Base-by-base conservation (phyloP, 2,888 invertebrate species). In the Melanotus villosus region DNA sequence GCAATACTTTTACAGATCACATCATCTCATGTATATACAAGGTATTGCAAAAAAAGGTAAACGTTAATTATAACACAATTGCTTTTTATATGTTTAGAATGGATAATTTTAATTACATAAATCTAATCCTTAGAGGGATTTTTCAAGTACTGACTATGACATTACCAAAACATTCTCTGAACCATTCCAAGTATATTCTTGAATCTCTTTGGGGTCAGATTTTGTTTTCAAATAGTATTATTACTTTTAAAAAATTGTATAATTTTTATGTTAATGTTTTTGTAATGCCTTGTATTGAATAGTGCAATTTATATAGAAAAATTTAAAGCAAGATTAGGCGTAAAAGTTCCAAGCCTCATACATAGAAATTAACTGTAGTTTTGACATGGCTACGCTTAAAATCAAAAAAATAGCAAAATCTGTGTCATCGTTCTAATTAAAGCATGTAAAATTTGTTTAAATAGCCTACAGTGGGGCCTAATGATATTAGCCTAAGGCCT, bases 261-360 rank as follows among this genome's bases (percentile, higher is more conserved):
- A 5, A 18, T 41, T 41, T 14, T 1, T 18, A 7, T 16, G 16
- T 12, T 19, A 14, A 2, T 4, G 2, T 52, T 23, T 32, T 52
- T 52, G 52, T 32, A 18, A 32, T 34, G 36, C 56, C 38, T 56
- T 56, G 56, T 38, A 34, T 5, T 16, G 2, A 38, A 16, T 56
- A 56, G 56, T 56, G 56, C 56, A 56, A 52, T 52, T 52, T 9
- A 19, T 52, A 26, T 52, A 52, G 32, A 52, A 30, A 52, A 30
- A 26, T 34, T 23, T 43, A 19, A 18, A n/a, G 30, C 1, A 34
- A 2, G 16, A 18, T 9, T 52, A 52, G 52, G 9, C 16, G 7
- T 50, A 14, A 52, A 52, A 52, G 52, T 52, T 32, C 52, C 32
- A 52, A 52, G 16, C 52, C 52, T n/a, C 32, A 26, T 26, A 10